Evolutionary conservation across 2,888 invertebrate genomes (phyloP), one percentile per base, ranked within the genome.

Genomic region (Xanthorhoe designata): DNA sequence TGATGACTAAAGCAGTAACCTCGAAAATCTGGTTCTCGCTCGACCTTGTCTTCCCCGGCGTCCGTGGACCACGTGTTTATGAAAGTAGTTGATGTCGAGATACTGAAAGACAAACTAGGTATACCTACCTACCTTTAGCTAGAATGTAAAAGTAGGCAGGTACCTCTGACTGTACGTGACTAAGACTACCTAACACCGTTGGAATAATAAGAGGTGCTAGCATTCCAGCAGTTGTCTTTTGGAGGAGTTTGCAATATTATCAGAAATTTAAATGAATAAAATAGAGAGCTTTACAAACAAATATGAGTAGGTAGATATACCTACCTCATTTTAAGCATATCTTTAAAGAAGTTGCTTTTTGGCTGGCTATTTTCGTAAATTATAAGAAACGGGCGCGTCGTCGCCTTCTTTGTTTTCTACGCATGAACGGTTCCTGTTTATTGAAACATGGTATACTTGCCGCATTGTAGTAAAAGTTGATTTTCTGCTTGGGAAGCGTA

Each of bases 391-490:
- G n/a, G n/a, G n/a, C n/a, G n/a, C n/a, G n/a, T n/a, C n/a, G n/a
- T n/a, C n/a, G 13, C 38, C 38, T 70, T 68, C 71, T 64, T 24
- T 64, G 58, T 35, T 74, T 70, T 75, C 69, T 68, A 73, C 75
- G 74, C 77, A 72, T 75, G 58, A 59, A 69, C 77, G 82, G 83
- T 91, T 90, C 90, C 90, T 89, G 90, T 89, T 90, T 86, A 79
- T 24, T 83, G 82, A 90, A 90, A 91, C 90, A 83, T 86, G n/a
- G 90, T 89, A 89, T 86, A 84, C 83, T 81, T 78, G 71, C 66
- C 78, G 79, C 78, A 89, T 87, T 89, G 88, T 87, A 82, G 90
- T 92, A 91, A 91, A 91, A 91, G 91, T 91, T 90, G 91, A 86
- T 87, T 90, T 88, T 87, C 86, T 84, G 79, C 87, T 86, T 79